A percentile compares a stretch with the other conserved stretches of the same genome.
These are phyloP conservation scores for Patiria pectinifera DNA, from an alignment of 53 echinoderm and acorn worm genomes.

Conservation along the genomic window DNA sequence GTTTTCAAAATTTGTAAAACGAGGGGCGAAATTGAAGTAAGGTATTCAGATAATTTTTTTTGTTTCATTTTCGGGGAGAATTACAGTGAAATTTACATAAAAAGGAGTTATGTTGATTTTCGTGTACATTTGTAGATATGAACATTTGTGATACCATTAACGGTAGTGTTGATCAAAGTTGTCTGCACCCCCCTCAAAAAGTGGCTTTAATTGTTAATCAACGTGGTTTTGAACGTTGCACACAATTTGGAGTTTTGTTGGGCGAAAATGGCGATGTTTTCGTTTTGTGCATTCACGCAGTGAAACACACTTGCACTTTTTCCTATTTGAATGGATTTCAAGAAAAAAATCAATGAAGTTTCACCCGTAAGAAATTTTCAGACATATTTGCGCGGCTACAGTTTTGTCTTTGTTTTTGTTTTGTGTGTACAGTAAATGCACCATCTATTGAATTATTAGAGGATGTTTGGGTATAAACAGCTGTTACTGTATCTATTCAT, in stretches of 20 bases:
- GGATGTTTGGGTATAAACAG: not conserved
- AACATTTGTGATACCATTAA: not conserved
- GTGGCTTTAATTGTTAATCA: not conserved
- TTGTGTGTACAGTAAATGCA: not conserved
- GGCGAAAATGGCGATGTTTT: not conserved
- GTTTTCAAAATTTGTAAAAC: too few relatives aligned
- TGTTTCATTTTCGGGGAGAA: not conserved
- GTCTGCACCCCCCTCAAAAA: not conserved
- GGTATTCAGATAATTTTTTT: not conserved
- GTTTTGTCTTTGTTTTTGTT: not conserved
- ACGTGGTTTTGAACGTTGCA: not conserved
- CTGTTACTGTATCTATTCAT: slow-evolving; percentile 22
- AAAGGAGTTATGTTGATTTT: not conserved
- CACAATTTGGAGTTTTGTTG: not conserved
- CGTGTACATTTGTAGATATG: slow-evolving; percentile 4
- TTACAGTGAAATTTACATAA: not conserved
- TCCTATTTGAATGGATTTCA: not conserved
- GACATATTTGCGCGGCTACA: not conserved
- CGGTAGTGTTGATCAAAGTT: not conserved
- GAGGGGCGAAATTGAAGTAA: too few relatives aligned
- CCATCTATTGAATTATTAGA: not conserved
- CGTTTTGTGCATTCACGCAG: not conserved
- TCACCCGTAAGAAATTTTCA: not conserved
- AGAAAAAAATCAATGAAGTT: not conserved
- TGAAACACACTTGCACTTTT: not conserved